Base-by-base conservation (phyloP, 2,113 vertebrate species). In the Pseudopodoces humilis region DNA sequence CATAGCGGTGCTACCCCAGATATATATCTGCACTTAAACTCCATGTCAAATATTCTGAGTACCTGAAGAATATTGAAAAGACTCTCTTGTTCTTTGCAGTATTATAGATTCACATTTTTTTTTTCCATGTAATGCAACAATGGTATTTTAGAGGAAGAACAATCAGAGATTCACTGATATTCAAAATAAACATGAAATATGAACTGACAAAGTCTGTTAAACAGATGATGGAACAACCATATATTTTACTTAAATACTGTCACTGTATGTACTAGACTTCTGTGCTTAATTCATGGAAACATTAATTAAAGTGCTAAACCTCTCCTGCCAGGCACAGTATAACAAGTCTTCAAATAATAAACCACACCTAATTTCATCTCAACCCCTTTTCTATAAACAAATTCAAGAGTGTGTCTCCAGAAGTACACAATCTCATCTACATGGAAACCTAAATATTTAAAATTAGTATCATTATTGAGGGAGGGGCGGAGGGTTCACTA, bases 401-500 rank as follows among this genome's bases (percentile, higher is more conserved):
- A 82, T 77, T 30, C 20, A 22, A 83, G 53, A 96, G 25, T 50
- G n/a, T 79, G 53, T 90, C 85, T 90, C 70, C 79, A 90, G 63
- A 92, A 81, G 10, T 56, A 93, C 49, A 75, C 41, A 79, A 49
- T 89, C 58, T 79, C 89, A 79, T 89, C 89, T 79, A 50, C 35
- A 28, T 37, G 17, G 75, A 88, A 76, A 75, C 70, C 72, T 93
- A 97, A 97, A 97, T 96, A 96, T 96, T 97, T 97, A 77, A 81
- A 90, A 95, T 64, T 47, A 77, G 80, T 88, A 86, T 92, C 37
- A 81, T 2, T 15, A 65, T 60, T 28, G 23, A 83, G 20, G 37
- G 21, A 83, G 31, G 25, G 30, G 63, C 0, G 6, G 16, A 22
- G 39, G 6, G 19, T 53, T 90, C 86, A 76, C 69, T 68, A 39